A percentile compares a stretch with the other conserved stretches of the same genome.
These are phyloP conservation scores for Hydractinia echinata DNA, from an alignment of 30 jellyfish, hydroid and myxozoan species.

Conservation along the genomic window DNA sequence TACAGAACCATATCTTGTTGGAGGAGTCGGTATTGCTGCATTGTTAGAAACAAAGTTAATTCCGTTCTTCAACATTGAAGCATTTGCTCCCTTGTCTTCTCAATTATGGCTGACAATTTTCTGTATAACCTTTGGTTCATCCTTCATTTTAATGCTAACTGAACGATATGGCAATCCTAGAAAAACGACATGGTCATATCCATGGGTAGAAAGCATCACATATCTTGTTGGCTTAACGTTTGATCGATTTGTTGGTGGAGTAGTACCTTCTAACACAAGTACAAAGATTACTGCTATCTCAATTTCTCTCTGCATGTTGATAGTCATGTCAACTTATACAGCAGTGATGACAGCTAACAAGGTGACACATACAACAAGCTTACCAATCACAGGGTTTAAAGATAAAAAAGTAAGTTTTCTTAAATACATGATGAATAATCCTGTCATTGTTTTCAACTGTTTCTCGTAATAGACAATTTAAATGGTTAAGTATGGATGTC, in stretches of 20 bases:
- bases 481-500: too few relatives aligned
- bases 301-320: slow-evolving; percentile 63
- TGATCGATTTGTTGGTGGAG: slow-evolving; percentile 65
- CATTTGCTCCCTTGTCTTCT: neutral
- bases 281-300: slow-evolving; percentile 54
- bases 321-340: slow-evolving; percentile 72
- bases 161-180: neutral
- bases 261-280: slow-evolving; percentile 41
- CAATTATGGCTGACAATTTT: neutral
- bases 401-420: slow-evolving; percentile 50
- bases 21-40: slow-evolving; percentile 19
- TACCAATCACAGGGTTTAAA: slow-evolving; percentile 44
- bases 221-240: slow-evolving; percentile 59
- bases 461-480: too few relatives aligned
- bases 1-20: slow-evolving; percentile 16
- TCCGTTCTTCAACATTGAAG: slow-evolving; percentile 7
- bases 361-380: slow-evolving; percentile 21
- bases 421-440: neutral
- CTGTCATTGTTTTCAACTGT: too few relatives aligned
- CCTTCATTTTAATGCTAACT: neutral
- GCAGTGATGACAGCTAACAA: slow-evolving; percentile 73
- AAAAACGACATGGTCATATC: slow-evolving; percentile 13
- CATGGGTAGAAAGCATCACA: slow-evolving; percentile 35
- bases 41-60: neutral
- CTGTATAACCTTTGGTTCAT: neutral